These are phyloP conservation scores for Serilophus lunatus DNA, from an alignment of 2,113 vertebrate species.

Conservation along the genomic window DNA sequence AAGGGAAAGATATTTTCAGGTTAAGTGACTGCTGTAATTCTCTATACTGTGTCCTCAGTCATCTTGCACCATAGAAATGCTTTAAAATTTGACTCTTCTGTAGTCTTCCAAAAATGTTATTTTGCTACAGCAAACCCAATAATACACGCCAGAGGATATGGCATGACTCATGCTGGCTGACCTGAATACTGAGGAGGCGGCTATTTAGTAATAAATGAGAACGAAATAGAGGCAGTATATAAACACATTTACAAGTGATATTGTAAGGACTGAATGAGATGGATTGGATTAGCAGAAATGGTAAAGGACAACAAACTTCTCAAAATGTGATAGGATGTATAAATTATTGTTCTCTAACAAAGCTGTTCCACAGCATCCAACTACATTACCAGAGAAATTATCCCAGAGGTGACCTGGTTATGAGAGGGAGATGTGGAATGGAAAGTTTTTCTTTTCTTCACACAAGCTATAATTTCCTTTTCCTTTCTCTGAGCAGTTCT, in stretches of 20 bases:
- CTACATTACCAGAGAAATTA: background rate
- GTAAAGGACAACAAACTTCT: background rate
- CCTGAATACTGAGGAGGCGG: background rate
- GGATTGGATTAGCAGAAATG: background rate
- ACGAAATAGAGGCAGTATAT: background rate
- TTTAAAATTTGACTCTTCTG: background rate
- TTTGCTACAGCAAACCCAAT: background rate
- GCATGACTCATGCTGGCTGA: background rate
- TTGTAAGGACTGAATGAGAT: background rate
- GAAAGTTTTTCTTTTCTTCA: background rate
- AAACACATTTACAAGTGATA: background rate
- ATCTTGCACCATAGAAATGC: background rate
- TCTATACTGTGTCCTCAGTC: background rate
- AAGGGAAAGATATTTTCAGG: background rate
- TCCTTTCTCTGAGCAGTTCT: background rate
- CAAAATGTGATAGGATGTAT: background rate
- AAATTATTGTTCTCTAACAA: background rate
- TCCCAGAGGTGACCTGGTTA: background rate
- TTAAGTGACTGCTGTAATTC: background rate
- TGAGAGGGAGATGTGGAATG: background rate
- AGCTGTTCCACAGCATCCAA: background rate
- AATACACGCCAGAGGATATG: background rate
- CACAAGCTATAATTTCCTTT: background rate
- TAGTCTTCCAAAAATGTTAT: background rate
- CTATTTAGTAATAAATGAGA: background rate